phyloP scores from a whole-genome alignment of 2,888 invertebrate genomes.

The Aradus depressus region DNA sequence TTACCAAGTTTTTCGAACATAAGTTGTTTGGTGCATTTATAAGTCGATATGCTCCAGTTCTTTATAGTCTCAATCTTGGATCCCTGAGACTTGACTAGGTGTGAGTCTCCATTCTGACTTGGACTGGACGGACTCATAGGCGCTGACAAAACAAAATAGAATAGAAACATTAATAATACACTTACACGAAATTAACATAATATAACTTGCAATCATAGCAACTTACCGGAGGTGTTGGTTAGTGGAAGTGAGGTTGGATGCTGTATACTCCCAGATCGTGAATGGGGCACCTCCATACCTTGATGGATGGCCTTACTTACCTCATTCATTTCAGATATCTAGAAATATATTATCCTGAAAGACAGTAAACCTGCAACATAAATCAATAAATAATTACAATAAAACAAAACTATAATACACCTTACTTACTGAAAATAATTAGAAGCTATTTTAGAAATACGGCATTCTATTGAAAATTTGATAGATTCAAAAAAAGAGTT shows the following conservation, averaged over 20 bases:
- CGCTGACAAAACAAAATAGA: conserved; percentile 24
- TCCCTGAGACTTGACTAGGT: conserved; percentile 53
- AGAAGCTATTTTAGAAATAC: neutral
- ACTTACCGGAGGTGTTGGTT: conserved; percentile 47
- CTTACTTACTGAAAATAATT: neutral
- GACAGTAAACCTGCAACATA: neutral
- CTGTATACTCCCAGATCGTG: conserved; percentile 25
- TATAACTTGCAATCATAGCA: neutral
- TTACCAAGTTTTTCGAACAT: conserved; percentile 94
- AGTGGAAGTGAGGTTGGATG: conserved; percentile 56
- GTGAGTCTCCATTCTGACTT: conserved; percentile 52
- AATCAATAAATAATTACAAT: neutral
- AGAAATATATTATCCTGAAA: neutral
- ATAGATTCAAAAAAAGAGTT: no score
- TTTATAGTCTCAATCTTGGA: conserved; percentile 85
- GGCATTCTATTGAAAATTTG: no score
- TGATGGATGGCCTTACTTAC: conserved; percentile 58
- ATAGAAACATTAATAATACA: neutral
- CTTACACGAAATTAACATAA: neutral
- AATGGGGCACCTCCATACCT: conserved; percentile 46
- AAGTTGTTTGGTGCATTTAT: conserved; percentile 94
- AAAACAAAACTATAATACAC: neutral
- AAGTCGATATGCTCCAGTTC: conserved; percentile 96
- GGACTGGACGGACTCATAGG: conserved; percentile 43
- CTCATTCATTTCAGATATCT: conserved; percentile 21